Percentiles rank a stretch among this genome's conserved stretches.
phyloP scores from a whole-genome alignment of 2,888 invertebrate species.

The Cephus nigrinus region DNA sequence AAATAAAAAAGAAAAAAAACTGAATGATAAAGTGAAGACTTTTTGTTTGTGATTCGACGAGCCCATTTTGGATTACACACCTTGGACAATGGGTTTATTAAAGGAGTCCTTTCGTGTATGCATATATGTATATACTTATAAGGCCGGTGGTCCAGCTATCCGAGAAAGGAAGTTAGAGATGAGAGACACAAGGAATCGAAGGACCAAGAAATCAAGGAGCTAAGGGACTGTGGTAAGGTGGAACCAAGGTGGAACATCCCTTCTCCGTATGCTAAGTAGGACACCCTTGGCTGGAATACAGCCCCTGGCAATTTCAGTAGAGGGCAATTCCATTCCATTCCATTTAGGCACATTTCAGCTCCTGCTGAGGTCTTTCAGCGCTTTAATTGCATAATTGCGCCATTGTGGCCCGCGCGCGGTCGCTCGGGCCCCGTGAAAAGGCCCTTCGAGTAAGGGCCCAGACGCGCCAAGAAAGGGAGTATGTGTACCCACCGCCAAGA shows the following conservation, averaged over 20 bases:
- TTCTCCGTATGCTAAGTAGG: constrained; percentile 5
- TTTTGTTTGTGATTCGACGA: constrained; percentile 3
- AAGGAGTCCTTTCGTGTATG: constrained; percentile 25
- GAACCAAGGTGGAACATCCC: constrained; percentile 7
- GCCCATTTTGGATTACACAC: constrained; percentile 55
- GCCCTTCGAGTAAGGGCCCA: constrained; percentile 17
- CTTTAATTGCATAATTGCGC: constrained; percentile 60
- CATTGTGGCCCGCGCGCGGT: constrained; percentile 39
- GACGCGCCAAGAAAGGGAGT: neutral
- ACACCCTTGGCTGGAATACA: neutral
- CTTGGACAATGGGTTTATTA: constrained; percentile 56
- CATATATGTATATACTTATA: neutral
- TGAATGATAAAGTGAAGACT: constrained; percentile 19
- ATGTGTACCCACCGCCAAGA: neutral
- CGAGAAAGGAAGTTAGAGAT: constrained; percentile 15
- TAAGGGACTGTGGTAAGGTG: neutral
- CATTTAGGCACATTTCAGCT: constrained; percentile 33
- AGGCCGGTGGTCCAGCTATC: neutral
- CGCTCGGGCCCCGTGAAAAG: constrained; percentile 30
- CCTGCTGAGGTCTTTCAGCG: constrained; percentile 39
- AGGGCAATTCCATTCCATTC: constrained; percentile 17
- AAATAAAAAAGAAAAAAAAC: constrained; percentile 12
- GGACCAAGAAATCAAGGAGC: neutral
- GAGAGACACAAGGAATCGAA: constrained; percentile 16
- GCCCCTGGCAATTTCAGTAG: neutral